These are phyloP conservation scores for Gadus macrocephalus DNA, from an alignment of 2,113 vertebrate species.

Conservation along the genomic window DNA sequence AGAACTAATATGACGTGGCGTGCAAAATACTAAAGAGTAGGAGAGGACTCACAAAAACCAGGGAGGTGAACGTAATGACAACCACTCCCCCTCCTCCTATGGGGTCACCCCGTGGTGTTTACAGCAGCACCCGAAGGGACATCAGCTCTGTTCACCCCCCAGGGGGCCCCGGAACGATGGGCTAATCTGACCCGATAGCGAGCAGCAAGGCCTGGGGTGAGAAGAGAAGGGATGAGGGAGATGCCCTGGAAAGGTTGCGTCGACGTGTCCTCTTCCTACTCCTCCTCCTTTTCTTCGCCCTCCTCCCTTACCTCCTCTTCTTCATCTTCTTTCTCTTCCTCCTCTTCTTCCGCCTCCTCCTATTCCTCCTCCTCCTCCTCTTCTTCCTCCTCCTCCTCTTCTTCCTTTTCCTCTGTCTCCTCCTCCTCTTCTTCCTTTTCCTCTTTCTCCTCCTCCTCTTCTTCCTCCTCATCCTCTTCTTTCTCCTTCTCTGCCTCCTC, in stretches of 20 bases:
- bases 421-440: too few species aligned
- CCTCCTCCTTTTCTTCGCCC: background rate
- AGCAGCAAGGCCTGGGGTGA: slow-evolving; percentile 38
- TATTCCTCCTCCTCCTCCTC: too few species aligned
- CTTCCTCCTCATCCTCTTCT: too few species aligned
- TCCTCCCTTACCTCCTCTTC: too few species aligned
- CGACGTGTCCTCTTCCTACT: background rate
- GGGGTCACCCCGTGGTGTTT: slow-evolving; percentile 14
- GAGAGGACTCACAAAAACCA: too few species aligned
- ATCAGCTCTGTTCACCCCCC: slow-evolving; percentile 30
- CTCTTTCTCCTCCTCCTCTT: too few species aligned
- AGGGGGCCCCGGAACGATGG: slow-evolving; percentile 22
- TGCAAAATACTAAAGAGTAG: too few species aligned
- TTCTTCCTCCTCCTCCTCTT: background rate
- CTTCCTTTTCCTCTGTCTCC: background rate
- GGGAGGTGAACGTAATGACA: slow-evolving; percentile 62
- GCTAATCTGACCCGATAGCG: slow-evolving; percentile 31
- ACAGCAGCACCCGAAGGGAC: slow-evolving; percentile 36
- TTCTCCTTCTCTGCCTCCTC: too few species aligned
- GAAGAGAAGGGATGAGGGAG: slow-evolving; percentile 43
- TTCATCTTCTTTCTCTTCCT: too few species aligned
- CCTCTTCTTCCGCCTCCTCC: too few species aligned
- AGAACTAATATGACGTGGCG: too few species aligned
- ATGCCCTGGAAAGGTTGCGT: slow-evolving; percentile 24
- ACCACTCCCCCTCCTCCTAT: slow-evolving; percentile 32